Evolutionary conservation across 2,888 invertebrate species (phyloP), one percentile per base, ranked within the genome.

Genomic region (Netelia melanura): DNA sequence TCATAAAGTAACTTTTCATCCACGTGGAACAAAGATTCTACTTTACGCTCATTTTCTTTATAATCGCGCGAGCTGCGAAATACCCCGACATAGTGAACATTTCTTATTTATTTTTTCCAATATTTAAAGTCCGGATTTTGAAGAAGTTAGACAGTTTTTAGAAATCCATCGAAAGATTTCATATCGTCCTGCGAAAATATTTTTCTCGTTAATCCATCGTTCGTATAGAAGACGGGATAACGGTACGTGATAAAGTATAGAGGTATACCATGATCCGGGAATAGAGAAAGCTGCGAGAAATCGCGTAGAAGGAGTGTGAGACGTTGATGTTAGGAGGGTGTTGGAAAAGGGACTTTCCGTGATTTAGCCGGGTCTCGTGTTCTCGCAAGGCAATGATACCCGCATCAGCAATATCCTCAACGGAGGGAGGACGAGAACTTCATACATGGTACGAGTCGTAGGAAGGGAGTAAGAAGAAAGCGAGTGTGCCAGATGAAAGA

Each of bases 351-450:
- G 83, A 81, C 82, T 78, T 82, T 77, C 81, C 81, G 84, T 88
- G 88, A 88, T 88, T 87, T 82, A 86, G 83, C 84, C 61, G 48
- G 81, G 81, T 86, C 86, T 83, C 88, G 86, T 86, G 87, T 87
- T 84, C 78, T 61, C 70, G 80, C 83, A 80, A 88, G 75, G 81
- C 86, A 83, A 87, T 88, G 88, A 88, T 88, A 87, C 83, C 83
- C 74, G 58, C 82, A 68, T 58, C 58, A 38, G 38, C 21, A 14
- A 48, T 67, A 81, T 52, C 78, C 43, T 61, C 72, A 38, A 62
- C 48, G 21, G 52, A 38, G 23, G 61, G 11, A 10, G 43, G 54
- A 56, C n/a, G 17, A 43, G 9, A 62, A 75, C 38, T 78, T 52
- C 61, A 61, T 48, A 48, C n/a, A 61, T 8, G 23, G 11, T 71